These are phyloP conservation scores for Xestia c-nigrum DNA, from an alignment of 2,888 invertebrate genomes.

Conservation along the genomic window DNA sequence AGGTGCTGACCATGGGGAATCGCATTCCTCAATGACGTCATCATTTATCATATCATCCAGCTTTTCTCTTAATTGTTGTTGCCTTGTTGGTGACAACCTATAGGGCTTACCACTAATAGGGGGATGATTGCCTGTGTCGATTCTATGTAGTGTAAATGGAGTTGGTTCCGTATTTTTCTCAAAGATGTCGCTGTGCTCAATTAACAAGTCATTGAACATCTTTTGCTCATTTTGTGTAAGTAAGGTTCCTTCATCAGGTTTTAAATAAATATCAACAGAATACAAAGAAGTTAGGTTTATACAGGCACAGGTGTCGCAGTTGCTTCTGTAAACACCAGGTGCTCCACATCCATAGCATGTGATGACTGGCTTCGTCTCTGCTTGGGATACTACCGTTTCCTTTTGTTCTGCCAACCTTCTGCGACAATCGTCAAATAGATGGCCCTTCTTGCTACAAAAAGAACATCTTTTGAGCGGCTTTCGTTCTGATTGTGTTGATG, in stretches of 20 bases:
- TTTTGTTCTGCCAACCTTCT: too few relatives aligned
- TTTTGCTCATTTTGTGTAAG: constrained; percentile 2
- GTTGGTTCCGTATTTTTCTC: constrained; percentile 5
- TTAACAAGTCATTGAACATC: neutral
- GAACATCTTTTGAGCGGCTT: too few relatives aligned
- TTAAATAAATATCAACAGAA: constrained; percentile 51
- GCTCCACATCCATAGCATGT: too few relatives aligned
- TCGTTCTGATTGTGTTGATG: too few relatives aligned
- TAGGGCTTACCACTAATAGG: constrained; percentile 45
- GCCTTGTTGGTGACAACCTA: constrained; percentile 33
- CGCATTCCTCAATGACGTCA: neutral
- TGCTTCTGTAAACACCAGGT: too few relatives aligned
- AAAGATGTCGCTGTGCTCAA: constrained; percentile 2
- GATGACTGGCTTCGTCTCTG: too few relatives aligned
- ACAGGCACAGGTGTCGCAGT: too few relatives aligned
- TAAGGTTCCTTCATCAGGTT: constrained; percentile 1
- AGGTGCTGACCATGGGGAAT: too few relatives aligned
- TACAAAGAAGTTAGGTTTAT: constrained; percentile 40
- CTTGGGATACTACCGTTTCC: too few relatives aligned
- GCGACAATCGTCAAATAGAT: too few relatives aligned
- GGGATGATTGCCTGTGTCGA: constrained; percentile 49
- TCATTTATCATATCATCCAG: constrained; percentile 29
- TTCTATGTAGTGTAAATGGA: constrained; percentile 44
- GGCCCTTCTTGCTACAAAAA: too few relatives aligned
- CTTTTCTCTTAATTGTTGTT: constrained; percentile 17